These are phyloP conservation scores for Eurosta solidaginis DNA, from an alignment of 1,140 invertebrate species.

Conservation along the genomic window DNA sequence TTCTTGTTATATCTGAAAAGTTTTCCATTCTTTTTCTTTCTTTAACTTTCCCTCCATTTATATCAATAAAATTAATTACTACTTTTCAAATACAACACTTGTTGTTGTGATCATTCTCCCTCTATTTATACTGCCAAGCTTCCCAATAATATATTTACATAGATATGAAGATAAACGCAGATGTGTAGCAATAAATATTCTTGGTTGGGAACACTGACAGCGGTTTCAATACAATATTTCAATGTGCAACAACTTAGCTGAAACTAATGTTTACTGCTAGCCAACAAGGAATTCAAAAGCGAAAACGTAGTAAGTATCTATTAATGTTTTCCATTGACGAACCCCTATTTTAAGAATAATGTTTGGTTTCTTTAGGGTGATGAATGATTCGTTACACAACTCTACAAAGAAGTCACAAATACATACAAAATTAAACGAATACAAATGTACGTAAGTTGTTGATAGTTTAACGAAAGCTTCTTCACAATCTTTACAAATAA, in stretches of 20 bases:
- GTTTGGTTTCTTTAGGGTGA: neutral
- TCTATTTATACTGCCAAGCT: no score
- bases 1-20: no score
- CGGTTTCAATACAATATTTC: conserved; percentile 17
- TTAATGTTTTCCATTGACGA: no score
- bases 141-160: no score
- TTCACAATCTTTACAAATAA: neutral
- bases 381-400: neutral
- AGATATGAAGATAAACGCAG: neutral
- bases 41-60: neutral
- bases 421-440: neutral
- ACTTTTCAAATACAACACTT: neutral
- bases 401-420: neutral
- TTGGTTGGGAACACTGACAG: conserved; percentile 5
- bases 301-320: no score
- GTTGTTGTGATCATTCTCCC: no score
- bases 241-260: neutral
- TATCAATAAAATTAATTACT: conserved; percentile 5
- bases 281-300: no score
- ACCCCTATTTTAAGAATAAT: neutral
- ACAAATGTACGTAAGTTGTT: neutral
- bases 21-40: neutral
- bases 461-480: neutral
- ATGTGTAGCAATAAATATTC: conserved; percentile 9
- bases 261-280: neutral